Base-by-base conservation (phyloP, 2,888 invertebrate genomes). In the Hirtodrosophila trivittata region DNA sequence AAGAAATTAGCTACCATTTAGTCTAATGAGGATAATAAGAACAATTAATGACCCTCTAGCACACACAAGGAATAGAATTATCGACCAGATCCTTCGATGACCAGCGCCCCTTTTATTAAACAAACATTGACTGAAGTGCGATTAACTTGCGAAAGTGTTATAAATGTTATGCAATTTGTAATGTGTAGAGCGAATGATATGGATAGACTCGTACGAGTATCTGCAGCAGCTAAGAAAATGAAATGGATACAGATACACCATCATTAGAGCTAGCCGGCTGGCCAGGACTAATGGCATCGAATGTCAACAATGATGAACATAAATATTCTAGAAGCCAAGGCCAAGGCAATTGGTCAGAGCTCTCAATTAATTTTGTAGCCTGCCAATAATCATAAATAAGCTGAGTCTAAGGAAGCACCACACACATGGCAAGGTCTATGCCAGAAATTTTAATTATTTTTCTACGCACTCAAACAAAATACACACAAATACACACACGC, bases 1-100 rank as follows among this genome's bases (percentile, higher is more conserved):
- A 84, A 84, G 82, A 84, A 84, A 84, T 81, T 81, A 81, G 82
- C 82, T 51, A 65, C 58, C 78, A 81, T 81, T 78, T 84, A 84
- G 78, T 55, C 64, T 77, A 81, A 81, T 81, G 80, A 77, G 75
- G 46, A 77, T 77, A 81, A 81, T 81, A 84, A 81, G 75, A 81
- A 65, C 56, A 75, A 84, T 78, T 77, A 81, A 81, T 81, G 73
- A 62, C 60, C 50, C 45, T 42, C 38, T 39, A 32, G 47, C 37
- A 41, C 42, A 13, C 33, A 28, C 52, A 28, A 1, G 32, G 9
- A 41, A 35, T 5, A 35, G 56, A 14, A 10, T 7, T n/a, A 12
- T 2, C 1, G n/a, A 32, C 7, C 12, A 46, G 18, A 13, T 16
- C 7, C 41, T 57, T 38, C 37, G 50, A 45, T 58, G 50, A 42